Base-by-base conservation (phyloP, 2,113 vertebrate genomes). In the Mustela nigripes region DNA sequence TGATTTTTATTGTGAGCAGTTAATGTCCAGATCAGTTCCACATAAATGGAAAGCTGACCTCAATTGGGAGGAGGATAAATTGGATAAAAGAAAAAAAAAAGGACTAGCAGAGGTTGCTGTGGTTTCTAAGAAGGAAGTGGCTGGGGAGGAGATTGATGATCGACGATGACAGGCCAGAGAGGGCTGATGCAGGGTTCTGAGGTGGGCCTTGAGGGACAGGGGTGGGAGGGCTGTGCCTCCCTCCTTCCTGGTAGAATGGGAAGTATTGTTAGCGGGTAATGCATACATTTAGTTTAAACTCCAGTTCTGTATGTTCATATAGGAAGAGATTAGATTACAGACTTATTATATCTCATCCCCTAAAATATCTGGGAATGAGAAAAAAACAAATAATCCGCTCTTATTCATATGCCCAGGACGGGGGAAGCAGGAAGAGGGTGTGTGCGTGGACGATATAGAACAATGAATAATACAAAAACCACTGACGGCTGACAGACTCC, bases 221-320 rank as follows among this genome's bases (percentile, higher is more conserved):
- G 60, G 11, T 39, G 2, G 10, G 39, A 65, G 60, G 78, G 31
- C 31, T 12, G 0, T 62, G 69, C 16, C 80, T 82, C 45, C 63
- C 60, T 95, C 60, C 69, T 92, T 95, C 39, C 62, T 63, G 63
- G 33, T 84, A 74, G 96, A 86, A 82, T 98, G 97, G 97, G 63
- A 97, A 97, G 73, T 89, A 96, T 96, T 84, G 94, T 92, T 95
- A 96, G 48, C 96, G 45, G 81, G 84, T 91, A 96, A 98, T 96
- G 97, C 95, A 97, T 97, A 98, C 42, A 89, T 93, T 97, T 74
- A 92, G 87, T 98, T 78, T 97, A 97, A 94, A 97, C 65, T 95
- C 88, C 62, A 91, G 82, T 95, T 95, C 89, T 79, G 95, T 89
- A 56, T 96, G 95, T 96, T 97, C 98, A 95, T 91, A 50, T 45